Evolutionary conservation across 2,888 invertebrate species (phyloP), one percentile per base, ranked within the genome.

Genomic region (Lochmaea crataegi): DNA sequence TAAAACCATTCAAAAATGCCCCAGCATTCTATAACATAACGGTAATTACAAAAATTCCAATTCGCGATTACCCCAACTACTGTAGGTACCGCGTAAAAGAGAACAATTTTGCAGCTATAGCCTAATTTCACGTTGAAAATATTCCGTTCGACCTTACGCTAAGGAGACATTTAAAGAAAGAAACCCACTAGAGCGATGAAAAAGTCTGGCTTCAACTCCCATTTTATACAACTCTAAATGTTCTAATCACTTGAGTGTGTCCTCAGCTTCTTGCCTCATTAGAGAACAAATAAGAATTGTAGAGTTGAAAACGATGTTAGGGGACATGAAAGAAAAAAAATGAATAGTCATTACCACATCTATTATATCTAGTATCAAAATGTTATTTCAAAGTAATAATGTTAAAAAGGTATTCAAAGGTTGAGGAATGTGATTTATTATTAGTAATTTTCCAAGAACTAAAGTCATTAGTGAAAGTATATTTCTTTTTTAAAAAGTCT

Each of bases 161-260:
- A 11, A 63, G 22, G 61, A 42, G 41, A 18, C 1, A 63, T 42
- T 42, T 63, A 6, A 18, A 41, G 12, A 63, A 41, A 63, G 16
- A 63, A 60, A 42, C 16, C 16, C 61, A 41, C 18, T 41, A 12
- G 61, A 63, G 61, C 61, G 18, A 9, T 41, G 32, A 63, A 45
- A 63, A 63, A 63, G 38, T 42, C 42, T 26, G 7, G 42, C 42
- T 14, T 7, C 45, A 42, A 22, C 18, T 66, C 57, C 42, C 38
- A 66, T 66, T 66, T 16, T 22, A 42, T 57, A 57, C 18, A 66
- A 41, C 53, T 65, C 7, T 48, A 65, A 57, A 66, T 42, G 56
- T 22, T 16, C 57, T 66, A 66, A 66, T 66, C 66, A 66, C 66
- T 57, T 51, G 65, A 57, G 45, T 66, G 65, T 22, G 18, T 57